These are phyloP conservation scores for Fabriciana adippe DNA, from an alignment of 2,888 invertebrate species.

Conservation along the genomic window DNA sequence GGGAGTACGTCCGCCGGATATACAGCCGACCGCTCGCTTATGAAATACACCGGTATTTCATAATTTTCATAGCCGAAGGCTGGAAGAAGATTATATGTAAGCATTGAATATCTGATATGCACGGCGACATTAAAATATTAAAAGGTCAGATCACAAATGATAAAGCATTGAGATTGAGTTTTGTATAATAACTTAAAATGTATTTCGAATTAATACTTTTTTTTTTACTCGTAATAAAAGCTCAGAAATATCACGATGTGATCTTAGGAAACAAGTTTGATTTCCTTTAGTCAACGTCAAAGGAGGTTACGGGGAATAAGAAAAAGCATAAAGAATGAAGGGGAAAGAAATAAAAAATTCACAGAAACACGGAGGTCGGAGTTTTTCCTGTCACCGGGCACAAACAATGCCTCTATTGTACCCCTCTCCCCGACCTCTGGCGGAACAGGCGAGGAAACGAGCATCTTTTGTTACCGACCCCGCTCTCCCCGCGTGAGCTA, in stretches of 20 bases:
- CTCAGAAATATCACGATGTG: constrained; percentile 30
- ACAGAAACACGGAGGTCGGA: constrained; percentile 81
- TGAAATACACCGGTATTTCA: constrained; percentile 44
- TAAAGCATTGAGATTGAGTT: too few relatives aligned
- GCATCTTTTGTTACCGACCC: constrained; percentile 78
- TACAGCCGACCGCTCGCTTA: constrained; percentile 54
- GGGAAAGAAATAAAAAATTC: constrained; percentile 77
- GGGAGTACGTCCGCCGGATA: constrained; percentile 60
- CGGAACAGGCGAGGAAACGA: constrained; percentile 74
- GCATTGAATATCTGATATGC: not conserved
- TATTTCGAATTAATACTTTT: constrained; percentile 24
- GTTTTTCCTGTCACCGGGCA: constrained; percentile 82
- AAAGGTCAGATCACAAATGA: not conserved
- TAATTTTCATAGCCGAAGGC: constrained; percentile 50
- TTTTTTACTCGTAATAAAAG: constrained; percentile 35
- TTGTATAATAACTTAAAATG: too few relatives aligned
- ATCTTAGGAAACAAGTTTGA: constrained; percentile 66
- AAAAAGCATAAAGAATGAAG: constrained; percentile 61
- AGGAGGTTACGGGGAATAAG: constrained; percentile 64
- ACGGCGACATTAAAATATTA: not conserved
- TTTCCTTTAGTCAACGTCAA: constrained; percentile 70
- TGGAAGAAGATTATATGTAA: constrained; percentile 54
- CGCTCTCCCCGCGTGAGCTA: constrained; percentile 64
- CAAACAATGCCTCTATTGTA: constrained; percentile 80
- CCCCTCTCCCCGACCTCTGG: constrained; percentile 50